Percentiles rank a stretch among this genome's conserved stretches.
Evolutionary conservation across 2,113 vertebrate genomes (phyloP).

Genomic region (Cacatua alba): DNA sequence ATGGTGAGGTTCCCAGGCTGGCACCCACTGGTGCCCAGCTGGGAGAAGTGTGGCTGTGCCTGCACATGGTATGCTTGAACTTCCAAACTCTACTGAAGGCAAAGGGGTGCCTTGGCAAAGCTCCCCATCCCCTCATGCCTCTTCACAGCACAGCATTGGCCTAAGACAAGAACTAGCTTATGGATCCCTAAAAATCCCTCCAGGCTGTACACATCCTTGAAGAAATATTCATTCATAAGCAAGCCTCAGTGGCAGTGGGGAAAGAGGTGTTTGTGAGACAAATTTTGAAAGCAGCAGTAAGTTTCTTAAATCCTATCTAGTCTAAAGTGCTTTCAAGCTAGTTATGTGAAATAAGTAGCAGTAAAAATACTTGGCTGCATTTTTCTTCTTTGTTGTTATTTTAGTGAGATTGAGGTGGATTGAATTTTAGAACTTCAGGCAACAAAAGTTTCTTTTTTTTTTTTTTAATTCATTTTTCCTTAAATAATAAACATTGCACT

Average conservation of each 20-base stretch:
- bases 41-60: background rate
- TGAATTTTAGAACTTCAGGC: background rate
- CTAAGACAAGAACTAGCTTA: background rate
- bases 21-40: fast-evolving
- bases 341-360: background rate
- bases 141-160: background rate
- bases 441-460: background rate
- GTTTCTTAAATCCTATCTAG: background rate
- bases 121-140: background rate
- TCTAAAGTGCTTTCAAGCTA: background rate
- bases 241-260: background rate
- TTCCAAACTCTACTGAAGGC: background rate
- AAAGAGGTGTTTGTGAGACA: background rate
- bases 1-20: background rate
- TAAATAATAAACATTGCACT: background rate
- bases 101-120: background rate
- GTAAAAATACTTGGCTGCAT: background rate
- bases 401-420: background rate
- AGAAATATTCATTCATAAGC: background rate
- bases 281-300: background rate
- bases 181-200: background rate
- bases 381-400: background rate
- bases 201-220: fast-evolving
- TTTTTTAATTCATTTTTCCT: background rate
- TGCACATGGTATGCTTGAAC: background rate